These are phyloP conservation scores for Beris chalybata DNA, from an alignment of 2,888 invertebrate species.

Conservation along the genomic window DNA sequence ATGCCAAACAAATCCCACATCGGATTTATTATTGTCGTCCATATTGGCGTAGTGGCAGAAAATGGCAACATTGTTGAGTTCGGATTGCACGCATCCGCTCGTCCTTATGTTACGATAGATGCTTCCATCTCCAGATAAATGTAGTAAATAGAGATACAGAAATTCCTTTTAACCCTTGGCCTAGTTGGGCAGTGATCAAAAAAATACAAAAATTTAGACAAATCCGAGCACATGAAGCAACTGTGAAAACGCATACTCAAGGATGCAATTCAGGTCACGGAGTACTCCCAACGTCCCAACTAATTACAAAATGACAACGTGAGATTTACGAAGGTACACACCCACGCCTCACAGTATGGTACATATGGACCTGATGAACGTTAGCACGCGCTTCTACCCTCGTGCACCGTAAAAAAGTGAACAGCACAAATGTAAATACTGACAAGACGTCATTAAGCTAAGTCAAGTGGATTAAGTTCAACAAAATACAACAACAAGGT, in stretches of 20 bases:
- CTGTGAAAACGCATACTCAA: too few relatives aligned
- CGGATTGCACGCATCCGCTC: too few relatives aligned
- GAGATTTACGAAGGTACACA: conserved; percentile 23
- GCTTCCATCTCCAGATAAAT: too few relatives aligned
- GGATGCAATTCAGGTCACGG: conserved; percentile 28
- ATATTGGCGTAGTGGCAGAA: too few relatives aligned
- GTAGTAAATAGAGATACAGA: too few relatives aligned
- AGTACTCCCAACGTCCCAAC: conserved; percentile 15
- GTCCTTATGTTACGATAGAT: too few relatives aligned
- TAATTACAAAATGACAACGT: conserved; percentile 28
- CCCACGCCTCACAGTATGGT: conserved; percentile 11
- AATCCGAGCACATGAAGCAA: background rate
- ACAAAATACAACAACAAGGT: background rate
- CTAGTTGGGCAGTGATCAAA: conserved; percentile 20
- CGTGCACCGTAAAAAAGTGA: conserved; percentile 24
- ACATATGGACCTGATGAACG: conserved; percentile 28
- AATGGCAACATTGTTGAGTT: too few relatives aligned
- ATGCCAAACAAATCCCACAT: too few relatives aligned
- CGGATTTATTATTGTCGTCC: too few relatives aligned
- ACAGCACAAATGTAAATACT: conserved; percentile 34
- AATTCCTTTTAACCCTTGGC: conserved; percentile 9
- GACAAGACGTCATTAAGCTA: conserved; percentile 36
- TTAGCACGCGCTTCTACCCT: conserved; percentile 4
- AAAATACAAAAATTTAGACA: background rate
- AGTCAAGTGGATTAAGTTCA: conserved; percentile 26